phyloP scores from a whole-genome alignment of 2,888 invertebrate genomes.

The Anorthoa munda region DNA sequence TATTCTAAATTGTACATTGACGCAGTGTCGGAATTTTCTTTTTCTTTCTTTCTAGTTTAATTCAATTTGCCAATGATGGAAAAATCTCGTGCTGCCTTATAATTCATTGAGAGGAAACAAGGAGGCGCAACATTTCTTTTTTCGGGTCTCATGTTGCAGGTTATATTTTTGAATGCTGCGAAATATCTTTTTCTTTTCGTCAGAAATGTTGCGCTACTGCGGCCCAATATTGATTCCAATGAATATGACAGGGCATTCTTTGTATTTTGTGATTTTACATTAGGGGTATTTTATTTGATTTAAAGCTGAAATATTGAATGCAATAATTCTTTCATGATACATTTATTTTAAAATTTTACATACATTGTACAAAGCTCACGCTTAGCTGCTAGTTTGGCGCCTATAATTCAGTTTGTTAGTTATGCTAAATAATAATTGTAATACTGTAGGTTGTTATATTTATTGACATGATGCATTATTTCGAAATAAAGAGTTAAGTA shows the following conservation, averaged over 20 bases:
- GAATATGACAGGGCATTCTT: slow-evolving; percentile 1
- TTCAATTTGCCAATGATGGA: slow-evolving; percentile 6
- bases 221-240: slow-evolving; percentile 9
- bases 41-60: not conserved
- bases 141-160: not conserved
- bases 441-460: slow-evolving; percentile 51
- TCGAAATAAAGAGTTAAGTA: slow-evolving; percentile 46
- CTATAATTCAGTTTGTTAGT: slow-evolving; percentile 6
- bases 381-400: slow-evolving; percentile 35
- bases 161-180: not conserved
- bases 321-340: not conserved
- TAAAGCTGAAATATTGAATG: slow-evolving; percentile 15
- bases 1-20: no score
- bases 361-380: slow-evolving; percentile 19
- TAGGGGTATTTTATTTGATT: slow-evolving; percentile 10
- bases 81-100: slow-evolving; percentile 3
- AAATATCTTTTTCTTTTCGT: slow-evolving; percentile 1
- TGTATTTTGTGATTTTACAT: slow-evolving; percentile 16
- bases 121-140: not conserved
- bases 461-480: slow-evolving; percentile 43
- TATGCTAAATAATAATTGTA: slow-evolving; percentile 21
- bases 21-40: no score
- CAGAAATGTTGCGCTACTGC: not conserved
- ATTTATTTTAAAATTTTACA: not conserved
- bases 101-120: not conserved